Evolutionary conservation across 1,140 invertebrate species (phyloP).

Genomic region (Philotrypesis tridentata): DNA sequence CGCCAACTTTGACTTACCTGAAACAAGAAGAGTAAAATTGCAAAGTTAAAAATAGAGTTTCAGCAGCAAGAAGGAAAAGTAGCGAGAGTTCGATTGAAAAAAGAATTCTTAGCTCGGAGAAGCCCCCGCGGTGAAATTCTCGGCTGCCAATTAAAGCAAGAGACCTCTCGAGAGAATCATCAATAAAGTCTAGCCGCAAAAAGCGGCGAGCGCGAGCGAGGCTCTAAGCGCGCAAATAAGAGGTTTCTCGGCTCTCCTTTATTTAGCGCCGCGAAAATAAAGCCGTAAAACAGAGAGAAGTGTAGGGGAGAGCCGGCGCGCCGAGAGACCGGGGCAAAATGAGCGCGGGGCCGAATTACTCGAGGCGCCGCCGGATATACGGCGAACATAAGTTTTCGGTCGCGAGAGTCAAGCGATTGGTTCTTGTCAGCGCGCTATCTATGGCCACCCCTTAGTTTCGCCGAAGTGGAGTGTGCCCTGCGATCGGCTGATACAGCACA

Average conservation of each 20-base stretch:
- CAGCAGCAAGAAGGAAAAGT: not conserved
- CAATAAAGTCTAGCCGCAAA: not conserved
- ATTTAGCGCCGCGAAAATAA: not conserved
- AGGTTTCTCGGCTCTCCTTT: not conserved
- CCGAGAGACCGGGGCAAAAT: not conserved
- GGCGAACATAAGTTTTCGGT: not conserved
- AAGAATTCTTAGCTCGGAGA: not conserved
- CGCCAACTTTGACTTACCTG: conserved; percentile 13
- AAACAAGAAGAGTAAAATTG: not conserved
- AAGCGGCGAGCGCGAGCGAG: not conserved
- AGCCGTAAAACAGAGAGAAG: not conserved
- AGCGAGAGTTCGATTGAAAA: not conserved
- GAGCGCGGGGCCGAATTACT: not conserved
- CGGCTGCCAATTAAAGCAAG: not conserved
- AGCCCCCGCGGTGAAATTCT: not conserved
- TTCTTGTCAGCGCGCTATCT: not conserved
- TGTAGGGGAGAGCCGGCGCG: not conserved
- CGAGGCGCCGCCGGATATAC: not conserved
- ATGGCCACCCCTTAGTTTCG: not conserved
- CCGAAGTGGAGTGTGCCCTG: not conserved
- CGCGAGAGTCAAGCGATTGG: not conserved
- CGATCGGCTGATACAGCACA: no score
- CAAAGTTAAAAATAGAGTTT: not conserved
- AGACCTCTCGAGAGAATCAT: not conserved
- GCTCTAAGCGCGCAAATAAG: not conserved